Percentiles rank a stretch among this genome's conserved stretches.
Conservation (phyloP, 1,140 invertebrate genomes). For the Trichoplusia ni region DNA sequence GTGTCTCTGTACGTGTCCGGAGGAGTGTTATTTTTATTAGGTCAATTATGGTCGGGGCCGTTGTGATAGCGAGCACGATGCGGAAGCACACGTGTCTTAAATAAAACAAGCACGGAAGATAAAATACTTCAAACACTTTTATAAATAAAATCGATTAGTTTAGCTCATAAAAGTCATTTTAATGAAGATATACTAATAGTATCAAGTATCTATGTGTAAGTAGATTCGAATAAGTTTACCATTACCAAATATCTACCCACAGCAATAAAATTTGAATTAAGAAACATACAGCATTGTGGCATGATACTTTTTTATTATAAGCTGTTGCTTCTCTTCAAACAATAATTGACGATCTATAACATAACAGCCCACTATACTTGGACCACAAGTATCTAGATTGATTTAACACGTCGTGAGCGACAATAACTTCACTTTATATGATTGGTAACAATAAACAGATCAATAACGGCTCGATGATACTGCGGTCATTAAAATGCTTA, state of each 20-base stretch:
- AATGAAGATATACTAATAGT: too few species aligned
- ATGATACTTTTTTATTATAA: too few species aligned
- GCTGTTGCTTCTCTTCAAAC: too few species aligned
- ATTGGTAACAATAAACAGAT: conserved; percentile 34
- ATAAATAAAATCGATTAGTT: too few species aligned
- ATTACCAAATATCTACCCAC: too few species aligned
- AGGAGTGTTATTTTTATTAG: conserved; percentile 33
- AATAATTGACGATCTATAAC: neutral
- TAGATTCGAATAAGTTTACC: too few species aligned
- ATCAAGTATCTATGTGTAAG: too few species aligned
- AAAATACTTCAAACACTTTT: neutral
- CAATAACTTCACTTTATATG: conserved; percentile 13
- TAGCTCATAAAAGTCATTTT: too few species aligned
- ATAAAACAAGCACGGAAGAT: neutral
- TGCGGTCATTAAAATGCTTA: conserved; percentile 10
- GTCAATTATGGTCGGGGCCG: conserved; percentile 39
- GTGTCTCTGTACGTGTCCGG: conserved; percentile 14
- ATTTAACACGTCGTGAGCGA: neutral
- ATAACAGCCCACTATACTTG: neutral
- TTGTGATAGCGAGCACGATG: conserved; percentile 36
- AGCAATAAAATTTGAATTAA: too few species aligned
- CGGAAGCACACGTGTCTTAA: conserved; percentile 44
- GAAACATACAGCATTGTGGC: too few species aligned
- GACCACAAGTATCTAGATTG: conserved; percentile 1
- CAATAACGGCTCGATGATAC: conserved; percentile 24